Evolutionary conservation across 1,140 invertebrate species (phyloP).

Genomic region (Euborellia annulipes): DNA sequence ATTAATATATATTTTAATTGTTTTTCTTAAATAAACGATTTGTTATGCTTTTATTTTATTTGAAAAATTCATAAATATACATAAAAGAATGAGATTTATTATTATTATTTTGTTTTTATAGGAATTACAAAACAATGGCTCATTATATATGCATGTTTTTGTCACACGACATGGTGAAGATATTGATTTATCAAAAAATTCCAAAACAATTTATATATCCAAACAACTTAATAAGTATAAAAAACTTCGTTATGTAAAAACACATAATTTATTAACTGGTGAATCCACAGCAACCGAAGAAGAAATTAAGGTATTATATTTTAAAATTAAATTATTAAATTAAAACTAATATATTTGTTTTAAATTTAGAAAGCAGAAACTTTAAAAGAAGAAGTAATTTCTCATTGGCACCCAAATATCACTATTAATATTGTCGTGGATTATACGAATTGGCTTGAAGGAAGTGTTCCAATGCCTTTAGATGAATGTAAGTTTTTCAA

Average conservation of each 20-base stretch:
- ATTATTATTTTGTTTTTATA: conserved; percentile 24
- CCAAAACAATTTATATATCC: too few species aligned
- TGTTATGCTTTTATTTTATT: too few species aligned
- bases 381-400: conserved; percentile 74
- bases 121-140: conserved; percentile 80
- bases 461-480: conserved; percentile 74
- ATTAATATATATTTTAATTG: too few species aligned
- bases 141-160: conserved; percentile 83
- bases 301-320: conserved; percentile 36
- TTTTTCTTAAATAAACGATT: too few species aligned
- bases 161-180: conserved; percentile 64
- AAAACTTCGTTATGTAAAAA: conserved; percentile 72
- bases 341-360: conserved; percentile 3
- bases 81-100: too few species aligned
- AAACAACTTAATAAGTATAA: conserved; percentile 88
- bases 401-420: conserved; percentile 98
- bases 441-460: conserved; percentile 83
- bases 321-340: conserved; percentile 9
- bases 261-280: conserved; percentile 89
- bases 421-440: conserved; percentile 92
- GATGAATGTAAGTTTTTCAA: conserved; percentile 57
- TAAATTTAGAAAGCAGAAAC: conserved; percentile 55
- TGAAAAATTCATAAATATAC: too few species aligned
- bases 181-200: too few species aligned
- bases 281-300: conserved; percentile 61